Conservation (phyloP, 2,888 invertebrate species). For the Rhimphoctona megacephalus region DNA sequence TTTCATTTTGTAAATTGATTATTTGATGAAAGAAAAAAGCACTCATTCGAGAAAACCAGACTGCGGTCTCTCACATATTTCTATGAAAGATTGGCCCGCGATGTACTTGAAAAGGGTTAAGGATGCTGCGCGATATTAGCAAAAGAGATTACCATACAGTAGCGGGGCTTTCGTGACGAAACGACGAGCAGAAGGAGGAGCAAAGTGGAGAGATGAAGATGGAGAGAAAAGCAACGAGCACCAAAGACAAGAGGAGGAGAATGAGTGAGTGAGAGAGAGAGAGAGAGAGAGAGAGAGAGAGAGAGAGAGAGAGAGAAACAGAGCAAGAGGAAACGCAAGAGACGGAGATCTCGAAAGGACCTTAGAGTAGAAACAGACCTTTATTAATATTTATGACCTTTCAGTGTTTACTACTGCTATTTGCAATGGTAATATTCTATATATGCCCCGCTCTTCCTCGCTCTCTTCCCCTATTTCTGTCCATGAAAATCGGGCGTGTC, state of each 20-base stretch:
- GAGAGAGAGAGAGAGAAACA: neutral
- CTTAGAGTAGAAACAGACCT: slow-evolving; percentile 78
- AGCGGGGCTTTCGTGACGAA: neutral
- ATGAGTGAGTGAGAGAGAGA: slow-evolving; percentile 15
- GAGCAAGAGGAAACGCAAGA: slow-evolving; percentile 19
- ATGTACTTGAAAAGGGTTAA: slow-evolving; percentile 12
- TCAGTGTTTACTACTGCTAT: slow-evolving; percentile 78
- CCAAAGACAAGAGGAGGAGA: slow-evolving; percentile 14
- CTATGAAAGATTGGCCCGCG: neutral
- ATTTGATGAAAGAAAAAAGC: neutral
- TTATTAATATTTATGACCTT: slow-evolving; percentile 81
- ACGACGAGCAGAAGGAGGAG: neutral
- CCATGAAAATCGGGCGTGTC: slow-evolving; percentile 57
- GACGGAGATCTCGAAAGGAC: slow-evolving; percentile 70
- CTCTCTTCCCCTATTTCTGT: slow-evolving; percentile 8
- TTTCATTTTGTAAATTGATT: neutral
- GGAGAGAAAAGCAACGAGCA: neutral
- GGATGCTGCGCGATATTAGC: slow-evolving; percentile 27
- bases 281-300: slow-evolving; percentile 4
- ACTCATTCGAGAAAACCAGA: neutral
- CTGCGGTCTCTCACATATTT: neutral
- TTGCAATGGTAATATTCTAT: slow-evolving; percentile 79
- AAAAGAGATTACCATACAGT: neutral
- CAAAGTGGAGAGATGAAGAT: slow-evolving; percentile 20
- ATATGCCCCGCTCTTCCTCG: neutral